phyloP scores from a whole-genome alignment of 2,797 vertebrate species.

The Ceyx erithaca region DNA sequence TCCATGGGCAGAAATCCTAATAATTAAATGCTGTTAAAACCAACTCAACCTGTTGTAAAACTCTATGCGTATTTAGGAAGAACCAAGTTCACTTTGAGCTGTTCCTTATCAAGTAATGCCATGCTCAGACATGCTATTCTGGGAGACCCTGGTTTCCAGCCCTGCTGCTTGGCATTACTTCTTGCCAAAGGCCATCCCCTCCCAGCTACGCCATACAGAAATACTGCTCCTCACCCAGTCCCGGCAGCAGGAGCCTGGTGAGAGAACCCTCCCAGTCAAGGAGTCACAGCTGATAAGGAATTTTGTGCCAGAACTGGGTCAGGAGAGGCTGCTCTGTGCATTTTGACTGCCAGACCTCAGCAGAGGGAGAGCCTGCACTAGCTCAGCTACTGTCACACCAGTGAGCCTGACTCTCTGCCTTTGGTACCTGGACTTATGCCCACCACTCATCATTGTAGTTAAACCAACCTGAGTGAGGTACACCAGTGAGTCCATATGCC shows the following conservation, averaged over 20 bases:
- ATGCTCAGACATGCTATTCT: background rate
- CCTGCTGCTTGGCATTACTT: background rate
- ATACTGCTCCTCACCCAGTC: background rate
- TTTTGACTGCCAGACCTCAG: background rate
- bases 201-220: background rate
- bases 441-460: background rate
- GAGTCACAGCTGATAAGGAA: background rate
- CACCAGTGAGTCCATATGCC: background rate
- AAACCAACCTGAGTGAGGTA: background rate
- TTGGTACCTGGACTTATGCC: background rate
- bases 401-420: background rate
- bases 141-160: background rate
- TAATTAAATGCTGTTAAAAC: background rate
- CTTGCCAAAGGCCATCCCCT: background rate
- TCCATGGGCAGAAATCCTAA: background rate
- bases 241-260: background rate
- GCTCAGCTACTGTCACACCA: background rate
- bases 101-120: background rate
- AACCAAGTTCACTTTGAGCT: background rate
- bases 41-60: background rate
- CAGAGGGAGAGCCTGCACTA: background rate
- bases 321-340: background rate
- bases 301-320: background rate
- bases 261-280: background rate
- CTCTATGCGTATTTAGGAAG: background rate